A percentile compares a stretch with the other conserved stretches of the same genome.
Conservation (phyloP, 2,888 invertebrate genomes). For the Volucella bombylans region DNA sequence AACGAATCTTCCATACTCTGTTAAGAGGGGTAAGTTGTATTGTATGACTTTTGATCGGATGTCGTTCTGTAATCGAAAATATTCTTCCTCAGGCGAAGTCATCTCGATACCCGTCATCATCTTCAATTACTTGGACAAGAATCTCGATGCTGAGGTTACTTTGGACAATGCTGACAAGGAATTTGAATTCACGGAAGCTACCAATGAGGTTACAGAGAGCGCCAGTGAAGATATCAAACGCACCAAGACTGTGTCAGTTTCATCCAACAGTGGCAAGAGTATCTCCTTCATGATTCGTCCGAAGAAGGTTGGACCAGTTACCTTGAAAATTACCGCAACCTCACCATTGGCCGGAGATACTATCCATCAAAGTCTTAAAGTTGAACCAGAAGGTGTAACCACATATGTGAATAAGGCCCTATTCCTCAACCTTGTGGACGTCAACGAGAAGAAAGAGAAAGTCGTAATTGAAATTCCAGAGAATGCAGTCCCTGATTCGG, state of each 20-base stretch:
- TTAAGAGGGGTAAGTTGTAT: constrained; percentile 90
- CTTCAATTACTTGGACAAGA: constrained; percentile 92
- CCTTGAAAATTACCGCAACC: constrained; percentile 89
- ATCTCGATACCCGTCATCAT: constrained; percentile 93
- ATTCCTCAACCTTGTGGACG: constrained; percentile 87
- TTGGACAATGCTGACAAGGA: constrained; percentile 91
- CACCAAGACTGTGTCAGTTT: constrained; percentile 84
- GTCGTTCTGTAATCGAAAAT: no score
- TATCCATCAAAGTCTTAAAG: constrained; percentile 88
- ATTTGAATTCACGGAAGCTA: constrained; percentile 91
- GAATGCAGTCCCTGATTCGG: constrained; percentile 89
- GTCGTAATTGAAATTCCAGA: constrained; percentile 89
- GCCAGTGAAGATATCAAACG: constrained; percentile 83
- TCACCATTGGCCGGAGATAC: constrained; percentile 91
- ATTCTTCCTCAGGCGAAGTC: constrained; percentile 87
- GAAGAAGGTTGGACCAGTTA: constrained; percentile 87
- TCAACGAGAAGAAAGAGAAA: constrained; percentile 83
- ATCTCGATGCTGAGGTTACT: constrained; percentile 90
- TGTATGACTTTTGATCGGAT: no score
- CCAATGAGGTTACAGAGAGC: constrained; percentile 88
- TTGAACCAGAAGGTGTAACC: constrained; percentile 91
- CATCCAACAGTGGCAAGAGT: constrained; percentile 88
- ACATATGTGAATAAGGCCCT: constrained; percentile 89
- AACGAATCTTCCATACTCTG: constrained; percentile 93
- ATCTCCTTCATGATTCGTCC: constrained; percentile 94